Conservation (phyloP, 2,113 vertebrate genomes). For the Delphinapterus leucas region DNA sequence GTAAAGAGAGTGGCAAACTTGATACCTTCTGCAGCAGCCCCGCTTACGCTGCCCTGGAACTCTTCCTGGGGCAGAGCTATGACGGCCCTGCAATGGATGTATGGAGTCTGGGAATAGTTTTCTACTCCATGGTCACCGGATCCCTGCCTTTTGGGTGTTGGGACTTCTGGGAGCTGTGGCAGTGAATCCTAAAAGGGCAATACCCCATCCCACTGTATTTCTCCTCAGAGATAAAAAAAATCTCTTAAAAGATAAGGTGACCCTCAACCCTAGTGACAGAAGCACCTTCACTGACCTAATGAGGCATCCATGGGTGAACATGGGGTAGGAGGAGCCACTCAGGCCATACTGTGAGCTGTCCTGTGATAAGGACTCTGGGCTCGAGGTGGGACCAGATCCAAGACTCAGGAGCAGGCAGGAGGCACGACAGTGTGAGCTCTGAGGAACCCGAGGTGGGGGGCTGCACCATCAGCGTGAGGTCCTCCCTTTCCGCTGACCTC, state of each 20-base stretch:
- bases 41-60: slow-evolving; percentile 87
- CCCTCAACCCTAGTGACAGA: slow-evolving; percentile 84
- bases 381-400: slow-evolving; percentile 87
- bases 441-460: slow-evolving; percentile 55
- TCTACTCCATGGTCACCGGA: slow-evolving; percentile 89
- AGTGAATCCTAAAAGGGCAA: slow-evolving; percentile 86
- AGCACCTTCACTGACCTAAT: slow-evolving; percentile 90
- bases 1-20: slow-evolving; percentile 85
- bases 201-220: slow-evolving; percentile 60
- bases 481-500: slow-evolving; percentile 84
- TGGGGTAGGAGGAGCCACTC: slow-evolving; percentile 89
- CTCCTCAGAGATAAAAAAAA: too few species aligned
- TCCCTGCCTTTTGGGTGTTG: slow-evolving; percentile 88
- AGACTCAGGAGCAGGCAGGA: slow-evolving; percentile 84
- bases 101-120: slow-evolving; percentile 90
- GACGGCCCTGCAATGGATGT: slow-evolving; percentile 87
- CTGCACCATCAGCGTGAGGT: slow-evolving; percentile 83
- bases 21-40: slow-evolving; percentile 89
- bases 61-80: slow-evolving; percentile 90
- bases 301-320: slow-evolving; percentile 91
- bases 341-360: slow-evolving; percentile 87
- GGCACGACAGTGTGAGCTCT: slow-evolving; percentile 84
- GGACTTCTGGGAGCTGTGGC: slow-evolving; percentile 87
- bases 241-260: too few species aligned
- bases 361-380: slow-evolving; percentile 89